Base-by-base conservation (phyloP, 2,797 vertebrate species). In the Poecile montanus region DNA sequence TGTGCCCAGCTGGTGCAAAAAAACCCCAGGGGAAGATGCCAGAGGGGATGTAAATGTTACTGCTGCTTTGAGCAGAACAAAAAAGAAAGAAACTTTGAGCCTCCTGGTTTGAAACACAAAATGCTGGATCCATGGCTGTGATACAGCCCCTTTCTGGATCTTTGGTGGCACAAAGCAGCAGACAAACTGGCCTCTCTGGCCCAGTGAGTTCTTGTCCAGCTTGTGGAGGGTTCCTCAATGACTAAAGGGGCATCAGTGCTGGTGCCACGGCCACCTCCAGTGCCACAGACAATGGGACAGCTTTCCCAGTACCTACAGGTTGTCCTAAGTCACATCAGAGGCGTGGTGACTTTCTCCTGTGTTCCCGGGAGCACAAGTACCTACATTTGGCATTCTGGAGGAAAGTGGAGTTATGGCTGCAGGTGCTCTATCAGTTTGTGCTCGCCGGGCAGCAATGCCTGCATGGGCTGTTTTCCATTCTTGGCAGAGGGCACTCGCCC, bases 201-300 rank as follows among this genome's bases (percentile, higher is more conserved):
- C 4, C 47, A 23, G n/a, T 27, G 57, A 85, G 53, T 50, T 71
- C 67, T 57, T 25, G 20, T 74, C 23, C 25, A 6, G 30, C 53
- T 53, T 42, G 34, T 9, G 11, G 9, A 29, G 2, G 0, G 12
- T 47, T 38, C 22, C 32, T 75, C 2, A 0, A 5, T 67, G 36
- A 11, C 58, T 51, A 32, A 42, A 68, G 29, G 22, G 13, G 16
- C 3, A 4, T 44, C 2, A 2, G 32, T 62, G 62, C 16, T 14
- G 1, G 40, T 88, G 50, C 18, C 61, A 19, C 0, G 0, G 60
- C n/a, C 44, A 40, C 13, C 20, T 58, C 47, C 51, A 75, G 36
- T 7, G 3, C 61, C 27, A 5, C 11, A 19, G 61, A 20, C 56
- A 88, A 38, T 2, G 2, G 38, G 14, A 70, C 0, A 0, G 50